Conservation (phyloP, 2,888 invertebrate genomes). For the Ochropacha duplaris region DNA sequence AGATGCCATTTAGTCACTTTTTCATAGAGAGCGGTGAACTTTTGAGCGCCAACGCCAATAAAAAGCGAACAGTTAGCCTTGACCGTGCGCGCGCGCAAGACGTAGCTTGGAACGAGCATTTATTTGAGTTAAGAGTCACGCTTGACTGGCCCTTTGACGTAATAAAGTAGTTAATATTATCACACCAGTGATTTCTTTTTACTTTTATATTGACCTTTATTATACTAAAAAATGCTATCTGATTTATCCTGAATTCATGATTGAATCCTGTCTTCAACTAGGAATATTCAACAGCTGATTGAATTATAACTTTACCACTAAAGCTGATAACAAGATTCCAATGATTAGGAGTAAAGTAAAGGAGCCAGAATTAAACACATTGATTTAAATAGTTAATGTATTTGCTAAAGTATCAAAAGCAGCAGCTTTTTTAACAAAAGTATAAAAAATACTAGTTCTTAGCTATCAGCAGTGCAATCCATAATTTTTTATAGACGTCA, state of each 20-base stretch:
- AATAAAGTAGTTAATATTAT: neutral
- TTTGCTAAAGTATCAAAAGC: neutral
- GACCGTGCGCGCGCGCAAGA: slow-evolving; percentile 56
- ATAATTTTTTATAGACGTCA: neutral
- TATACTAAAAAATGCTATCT: too few relatives aligned
- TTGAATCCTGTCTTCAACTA: neutral
- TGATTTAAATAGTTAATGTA: neutral
- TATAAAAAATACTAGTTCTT: neutral
- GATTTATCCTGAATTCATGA: too few relatives aligned
- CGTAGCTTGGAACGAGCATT: slow-evolving; percentile 2
- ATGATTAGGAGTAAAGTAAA: too few relatives aligned
- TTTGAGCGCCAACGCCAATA: slow-evolving; percentile 59
- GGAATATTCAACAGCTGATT: neutral
- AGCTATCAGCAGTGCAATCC: slow-evolving; percentile 1
- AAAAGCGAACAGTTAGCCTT: slow-evolving; percentile 75
- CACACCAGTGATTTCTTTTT: neutral
- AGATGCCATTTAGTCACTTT: slow-evolving; percentile 21
- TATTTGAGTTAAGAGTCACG: slow-evolving; percentile 6
- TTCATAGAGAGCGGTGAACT: slow-evolving; percentile 68
- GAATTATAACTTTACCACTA: too few relatives aligned
- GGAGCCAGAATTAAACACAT: neutral
- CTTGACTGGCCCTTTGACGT: slow-evolving; percentile 3
- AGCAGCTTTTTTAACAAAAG: neutral
- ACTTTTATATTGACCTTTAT: too few relatives aligned
- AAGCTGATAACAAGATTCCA: too few relatives aligned